These are phyloP conservation scores for Spea bombifrons DNA, from an alignment of 2,113 vertebrate species.

Conservation along the genomic window DNA sequence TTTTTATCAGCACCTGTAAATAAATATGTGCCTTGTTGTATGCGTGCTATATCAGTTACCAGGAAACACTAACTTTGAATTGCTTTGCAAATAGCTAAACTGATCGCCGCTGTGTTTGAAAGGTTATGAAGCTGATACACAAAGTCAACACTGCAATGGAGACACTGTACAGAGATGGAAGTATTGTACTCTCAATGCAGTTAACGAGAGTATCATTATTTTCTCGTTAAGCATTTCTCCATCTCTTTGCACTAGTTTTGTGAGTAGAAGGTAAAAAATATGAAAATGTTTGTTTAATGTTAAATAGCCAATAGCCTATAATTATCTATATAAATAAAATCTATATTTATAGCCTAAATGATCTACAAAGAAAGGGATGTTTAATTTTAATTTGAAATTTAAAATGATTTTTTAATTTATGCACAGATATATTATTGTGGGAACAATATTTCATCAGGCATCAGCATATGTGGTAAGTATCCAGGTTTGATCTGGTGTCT, in stretches of 20 bases:
- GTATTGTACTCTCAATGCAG: conserved; percentile 22
- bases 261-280: neutral
- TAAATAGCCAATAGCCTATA: too few species aligned
- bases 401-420: too few species aligned
- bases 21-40: conserved; percentile 41
- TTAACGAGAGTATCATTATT: conserved; percentile 30
- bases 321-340: too few species aligned
- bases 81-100: conserved; percentile 34
- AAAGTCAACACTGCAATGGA: conserved; percentile 44
- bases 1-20: conserved; percentile 35
- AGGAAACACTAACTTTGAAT: conserved; percentile 38
- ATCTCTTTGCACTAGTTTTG: conserved; percentile 20
- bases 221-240: conserved; percentile 27
- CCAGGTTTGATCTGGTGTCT: too few species aligned
- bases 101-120: conserved; percentile 43
- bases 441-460: too few species aligned
- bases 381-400: too few species aligned
- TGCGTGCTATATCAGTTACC: conserved; percentile 42
- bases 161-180: conserved; percentile 39
- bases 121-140: conserved; percentile 39
- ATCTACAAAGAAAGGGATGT: too few species aligned
- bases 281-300: too few species aligned
- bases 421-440: too few species aligned
- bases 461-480: too few species aligned
- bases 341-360: too few species aligned